Evolutionary conservation across 2,797 vertebrate species (phyloP), one percentile per base, ranked within the genome.

Genomic region (Petrocephalus schoutedeni): DNA sequence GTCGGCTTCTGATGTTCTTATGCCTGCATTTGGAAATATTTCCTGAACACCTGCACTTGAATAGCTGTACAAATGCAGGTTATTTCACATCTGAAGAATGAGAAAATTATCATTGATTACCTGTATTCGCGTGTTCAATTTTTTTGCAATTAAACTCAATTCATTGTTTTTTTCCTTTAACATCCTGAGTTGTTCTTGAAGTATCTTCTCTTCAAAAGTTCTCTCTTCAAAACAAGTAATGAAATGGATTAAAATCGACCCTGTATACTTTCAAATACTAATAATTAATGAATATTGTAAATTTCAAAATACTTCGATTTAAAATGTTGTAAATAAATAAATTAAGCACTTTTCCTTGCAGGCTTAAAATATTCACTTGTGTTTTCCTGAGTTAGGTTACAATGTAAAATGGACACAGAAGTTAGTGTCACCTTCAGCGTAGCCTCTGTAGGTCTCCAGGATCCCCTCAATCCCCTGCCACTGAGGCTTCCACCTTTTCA

Each of bases 381-480:
- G 45, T 59, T 59, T 86, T 19, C 57, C 53, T 49, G 41, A 80
- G 28, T 10, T n/a, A 85, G 28, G n/a, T 54, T 28, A 14, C 14
- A 54, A 16, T 61, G 28, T n/a, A 58, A 86, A 86, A 86, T 86
- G 85, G 19, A 28, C 14, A 0, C 10, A 2, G 85, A 21, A n/a
- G 36, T 16, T 86, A 9, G 28, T 1, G n/a, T 82, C 54, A 87
- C 87, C 87, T 87, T 87, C 87, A n/a, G n/a, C 53, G 2, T 82
- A 87, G 28, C 51, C 45, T 49, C 32, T 32, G 71, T 87, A 87
- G 16, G 28, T 87, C 87, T 87, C 87, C 51, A 82, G 28, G 54
- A 87, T 57, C 2, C 9, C 67, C 28, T 87, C 71, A 82, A 87
- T 82, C 6, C 87, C 87, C 23, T 80, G 71, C 87, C 87, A 87